Evolutionary conservation across 2,797 vertebrate species (phyloP).

Genomic region (Sebastes variabilis): DNA sequence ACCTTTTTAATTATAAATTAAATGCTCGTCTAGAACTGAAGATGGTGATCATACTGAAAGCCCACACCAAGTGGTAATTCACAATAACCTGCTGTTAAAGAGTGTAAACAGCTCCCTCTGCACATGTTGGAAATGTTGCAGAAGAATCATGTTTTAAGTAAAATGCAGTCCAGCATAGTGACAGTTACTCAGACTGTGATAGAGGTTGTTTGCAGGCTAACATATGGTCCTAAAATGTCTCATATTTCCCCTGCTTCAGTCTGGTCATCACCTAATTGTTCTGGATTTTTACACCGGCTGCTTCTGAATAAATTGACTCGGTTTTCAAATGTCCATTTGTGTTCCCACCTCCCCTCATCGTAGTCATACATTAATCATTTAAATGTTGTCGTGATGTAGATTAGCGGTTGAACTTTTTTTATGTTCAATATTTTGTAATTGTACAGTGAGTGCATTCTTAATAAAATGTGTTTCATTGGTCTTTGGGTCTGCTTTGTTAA

Average conservation of each 20-base stretch:
- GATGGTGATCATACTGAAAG: constrained; percentile 5
- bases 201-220: neutral
- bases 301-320: neutral
- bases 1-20: constrained; percentile 11
- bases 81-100: neutral
- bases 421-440: constrained; percentile 67
- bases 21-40: neutral
- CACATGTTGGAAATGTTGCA: neutral
- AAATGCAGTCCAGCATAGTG: neutral
- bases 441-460: constrained; percentile 76
- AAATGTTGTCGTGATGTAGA: constrained; percentile 57
- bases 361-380: constrained; percentile 28
- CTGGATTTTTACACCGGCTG: constrained; percentile 28
- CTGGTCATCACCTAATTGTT: constrained; percentile 7
- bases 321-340: constrained; percentile 22
- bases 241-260: neutral
- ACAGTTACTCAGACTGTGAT: neutral
- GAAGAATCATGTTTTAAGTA: neutral
- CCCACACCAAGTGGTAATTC: neutral
- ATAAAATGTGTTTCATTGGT: constrained; percentile 72
- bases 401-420: constrained; percentile 60
- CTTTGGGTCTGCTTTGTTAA: neutral
- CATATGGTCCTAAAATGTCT: neutral
- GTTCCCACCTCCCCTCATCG: neutral
- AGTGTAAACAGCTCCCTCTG: neutral